Evolutionary conservation across 2,888 invertebrate genomes (phyloP), one percentile per base, ranked within the genome.

Genomic region (Carpatolechia fugitivella): DNA sequence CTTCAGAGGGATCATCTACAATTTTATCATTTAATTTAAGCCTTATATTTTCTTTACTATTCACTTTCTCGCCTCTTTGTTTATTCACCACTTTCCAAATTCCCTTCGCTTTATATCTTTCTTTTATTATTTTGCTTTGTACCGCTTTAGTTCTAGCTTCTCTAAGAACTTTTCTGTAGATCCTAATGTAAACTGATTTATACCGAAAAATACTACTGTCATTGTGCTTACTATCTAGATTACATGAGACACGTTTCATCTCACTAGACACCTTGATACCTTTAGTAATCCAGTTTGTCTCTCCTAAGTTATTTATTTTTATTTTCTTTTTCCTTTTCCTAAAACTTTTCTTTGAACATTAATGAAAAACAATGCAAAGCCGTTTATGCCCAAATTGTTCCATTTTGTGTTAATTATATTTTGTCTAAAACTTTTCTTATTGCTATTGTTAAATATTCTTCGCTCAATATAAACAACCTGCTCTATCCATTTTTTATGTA

Each of bases 181-280:
- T 29, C 1, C 31, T 11, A 11, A 54, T 38, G 18, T 48, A 54
- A 3, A 11, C 10, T 10, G 29, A 6, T 18, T 36, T 36, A 40
- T 48, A 48, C 2, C 30, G 6, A n/a, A 14, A 7, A 13, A 54
- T 13, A n/a, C 20, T 30, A 13, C 4, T 10, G n/a, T 49, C 16
- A 40, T 1, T 31, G 20, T 24, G n/a, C 4, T 1, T 1, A 1
- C 10, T 48, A 31, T 31, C 14, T 20, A 11, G 14, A 11, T 48
- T 49, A 5, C 14, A 24, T 5, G 48, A 31, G 1, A 54, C n/a
- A 11, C 54, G 18, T 20, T 54, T 54, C 48, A 54, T 48, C 8
- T 38, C 14, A 54, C 54, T 54, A 5, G 54, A 38, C 3, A 31
- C 36, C 13, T 40, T 38, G 0, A 54, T 49, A 11, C 54, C 54